Percentiles rank a stretch among this genome's conserved stretches.
phyloP scores from a whole-genome alignment of 2,888 invertebrate species.

The Lepidochrysops patricia region DNA sequence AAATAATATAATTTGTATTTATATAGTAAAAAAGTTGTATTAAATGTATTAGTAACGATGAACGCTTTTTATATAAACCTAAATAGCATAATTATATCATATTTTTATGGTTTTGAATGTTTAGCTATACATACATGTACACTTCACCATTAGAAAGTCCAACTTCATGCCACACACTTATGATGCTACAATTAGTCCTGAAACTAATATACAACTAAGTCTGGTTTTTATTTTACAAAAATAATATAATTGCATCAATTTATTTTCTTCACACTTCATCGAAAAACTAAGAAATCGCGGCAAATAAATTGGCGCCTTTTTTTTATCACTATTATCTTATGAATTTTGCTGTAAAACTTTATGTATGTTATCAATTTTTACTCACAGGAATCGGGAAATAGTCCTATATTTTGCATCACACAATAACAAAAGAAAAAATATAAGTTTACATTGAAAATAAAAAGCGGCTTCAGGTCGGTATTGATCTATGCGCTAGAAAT shows the following conservation, averaged over 20 bases:
- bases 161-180: conserved; percentile 35
- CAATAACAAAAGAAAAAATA: conserved; percentile 35
- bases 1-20: no score
- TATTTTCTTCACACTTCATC: background rate
- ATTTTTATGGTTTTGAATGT: no score
- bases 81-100: no score
- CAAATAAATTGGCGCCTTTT: conserved; percentile 63
- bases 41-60: no score
- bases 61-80: no score
- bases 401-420: conserved; percentile 1
- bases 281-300: conserved; percentile 28
- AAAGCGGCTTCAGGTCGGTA: conserved; percentile 63
- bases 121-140: conserved; percentile 53
- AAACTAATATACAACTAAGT: background rate
- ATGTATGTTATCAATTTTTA: conserved; percentile 3
- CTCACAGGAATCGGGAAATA: conserved; percentile 7
- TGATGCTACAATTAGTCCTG: conserved; percentile 20
- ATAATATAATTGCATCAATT: conserved; percentile 33
- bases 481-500: conserved; percentile 56
- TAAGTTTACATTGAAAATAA: conserved; percentile 49
- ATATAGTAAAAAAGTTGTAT: no score
- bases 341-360: conserved; percentile 21
- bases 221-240: background rate
- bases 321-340: conserved; percentile 25
- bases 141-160: conserved; percentile 44